Evolutionary conservation across 35 echinoderm and acorn worm species (phyloP), one percentile per base, ranked within the genome.

Genomic region (Eucidaris tribuloides): DNA sequence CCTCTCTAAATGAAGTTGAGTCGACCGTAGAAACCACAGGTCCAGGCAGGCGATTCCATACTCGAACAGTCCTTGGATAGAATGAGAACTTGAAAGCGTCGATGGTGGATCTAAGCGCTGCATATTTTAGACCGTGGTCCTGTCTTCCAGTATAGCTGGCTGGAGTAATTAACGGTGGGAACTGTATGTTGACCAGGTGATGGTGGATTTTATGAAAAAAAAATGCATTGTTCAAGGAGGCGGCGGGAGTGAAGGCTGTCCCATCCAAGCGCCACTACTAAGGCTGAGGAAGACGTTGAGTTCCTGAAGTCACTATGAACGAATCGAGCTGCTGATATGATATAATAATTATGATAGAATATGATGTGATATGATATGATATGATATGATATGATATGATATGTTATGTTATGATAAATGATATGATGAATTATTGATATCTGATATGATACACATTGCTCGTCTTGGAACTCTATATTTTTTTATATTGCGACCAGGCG

Each of bases 181-280:
- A 63, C 6, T 5, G 59, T 63, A 63, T 11, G 48, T 63, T 63
- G 23, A 63, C 23, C n/a, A n/a, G n/a, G n/a, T n/a, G 27, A 27
- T 63, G 27, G 59, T 63, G 59, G 11, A 63, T 63, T 27, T 63
- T 63, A 63, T 63, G 59, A 63, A 63, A 63, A 5, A n/a, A 63
- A 27, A 29, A 27, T 63, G 59, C 59, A 63, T 27, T 63, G 59
- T 63, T 11, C 59, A 63, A 63, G 59, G 59, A 63, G 59, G 23
- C 23, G 59, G 11, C 59, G 59, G 11, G 59, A 14, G 59, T 63
- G 59, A 29, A 63, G 59, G 28, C 59, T 63, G 28, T 63, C 59
- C 59, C 23, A 24, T 14, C 59, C 59, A 63, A 63, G 59, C 11
- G 59, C 59, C 59, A 29, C 11, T 11, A 63, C 23, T 29, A 63